Conservation (phyloP, 2,888 invertebrate genomes). For the Acleris cristana region DNA sequence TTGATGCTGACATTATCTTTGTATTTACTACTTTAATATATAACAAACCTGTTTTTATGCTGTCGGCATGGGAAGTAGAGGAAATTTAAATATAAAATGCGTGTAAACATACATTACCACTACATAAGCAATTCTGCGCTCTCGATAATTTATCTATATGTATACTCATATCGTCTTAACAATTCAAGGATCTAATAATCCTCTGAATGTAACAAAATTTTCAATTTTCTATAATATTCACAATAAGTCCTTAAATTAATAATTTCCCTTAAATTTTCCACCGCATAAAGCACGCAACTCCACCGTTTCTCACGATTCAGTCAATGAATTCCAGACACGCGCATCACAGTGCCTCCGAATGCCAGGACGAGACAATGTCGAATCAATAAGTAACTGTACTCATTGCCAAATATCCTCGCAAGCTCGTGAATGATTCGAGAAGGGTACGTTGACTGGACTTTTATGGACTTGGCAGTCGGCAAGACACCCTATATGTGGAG, state of each 20-base stretch:
- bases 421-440: constrained; percentile 51
- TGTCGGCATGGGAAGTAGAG: too few relatives aligned
- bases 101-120: too few relatives aligned
- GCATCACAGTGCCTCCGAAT: constrained; percentile 58
- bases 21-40: too few relatives aligned
- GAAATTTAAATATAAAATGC: too few relatives aligned
- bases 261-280: constrained; percentile 12
- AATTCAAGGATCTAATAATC: too few relatives aligned
- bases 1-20: too few relatives aligned
- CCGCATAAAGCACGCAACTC: constrained; percentile 1
- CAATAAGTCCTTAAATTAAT: background rate
- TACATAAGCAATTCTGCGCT: too few relatives aligned
- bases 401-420: constrained; percentile 67
- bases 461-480: constrained; percentile 43
- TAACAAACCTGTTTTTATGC: too few relatives aligned
- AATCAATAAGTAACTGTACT: constrained; percentile 79
- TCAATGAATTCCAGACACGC: constrained; percentile 70
- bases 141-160: too few relatives aligned
- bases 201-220: too few relatives aligned
- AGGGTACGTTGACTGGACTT: constrained; percentile 47
- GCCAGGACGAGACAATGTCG: constrained; percentile 74
- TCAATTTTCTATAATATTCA: too few relatives aligned
- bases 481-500: constrained; percentile 24
- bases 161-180: too few relatives aligned
- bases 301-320: constrained; percentile 64